These are phyloP conservation scores for Urocynchramus pylzowi DNA, from an alignment of 2,113 vertebrate genomes.

Conservation along the genomic window DNA sequence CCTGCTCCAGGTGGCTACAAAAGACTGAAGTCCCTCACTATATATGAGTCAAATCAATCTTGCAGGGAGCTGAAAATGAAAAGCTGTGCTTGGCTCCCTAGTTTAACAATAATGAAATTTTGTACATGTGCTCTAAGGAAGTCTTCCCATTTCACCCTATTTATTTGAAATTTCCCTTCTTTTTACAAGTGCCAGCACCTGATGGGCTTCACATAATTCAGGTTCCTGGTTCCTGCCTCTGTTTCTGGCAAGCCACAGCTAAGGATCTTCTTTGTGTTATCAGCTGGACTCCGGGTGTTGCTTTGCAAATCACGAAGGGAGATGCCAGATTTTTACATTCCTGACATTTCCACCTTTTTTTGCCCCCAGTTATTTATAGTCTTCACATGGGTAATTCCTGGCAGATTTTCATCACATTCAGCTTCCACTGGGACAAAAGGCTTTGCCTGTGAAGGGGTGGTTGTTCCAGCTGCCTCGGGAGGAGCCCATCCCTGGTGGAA, in stretches of 20 bases:
- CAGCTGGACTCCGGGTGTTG: background rate
- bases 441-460: background rate
- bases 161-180: conserved; percentile 10
- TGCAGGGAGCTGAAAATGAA: conserved; percentile 33
- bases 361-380: background rate
- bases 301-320: background rate
- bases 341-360: background rate
- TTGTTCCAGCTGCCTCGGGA: background rate
- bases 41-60: conserved; percentile 49
- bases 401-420: background rate
- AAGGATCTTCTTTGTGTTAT: conserved; percentile 20
- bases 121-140: background rate
- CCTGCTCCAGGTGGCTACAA: conserved; percentile 51
- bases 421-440: background rate
- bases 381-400: background rate
- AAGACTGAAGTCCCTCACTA: conserved; percentile 42
- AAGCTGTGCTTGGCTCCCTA: conserved; percentile 13
- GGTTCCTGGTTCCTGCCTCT: background rate
- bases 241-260: background rate
- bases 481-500: background rate
- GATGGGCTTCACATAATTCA: background rate
- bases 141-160: background rate
- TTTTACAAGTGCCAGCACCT: background rate
- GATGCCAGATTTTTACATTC: background rate
- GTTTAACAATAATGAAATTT: conserved; percentile 37